Conservation (phyloP, 2,888 invertebrate genomes). For the Mylabris sibirica region DNA sequence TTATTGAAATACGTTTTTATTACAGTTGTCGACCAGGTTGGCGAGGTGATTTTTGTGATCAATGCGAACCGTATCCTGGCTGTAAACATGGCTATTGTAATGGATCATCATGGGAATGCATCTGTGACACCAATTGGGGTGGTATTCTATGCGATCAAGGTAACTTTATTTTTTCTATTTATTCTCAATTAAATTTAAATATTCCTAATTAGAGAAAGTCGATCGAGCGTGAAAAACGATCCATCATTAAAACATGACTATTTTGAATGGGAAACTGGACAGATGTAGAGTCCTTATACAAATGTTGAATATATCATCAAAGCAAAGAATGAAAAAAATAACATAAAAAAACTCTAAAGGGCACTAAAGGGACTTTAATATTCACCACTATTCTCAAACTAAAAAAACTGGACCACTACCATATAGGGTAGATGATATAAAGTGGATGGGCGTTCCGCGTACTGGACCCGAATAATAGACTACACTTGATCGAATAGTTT, state of each 20-base stretch:
- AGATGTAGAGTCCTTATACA: constrained; percentile 48
- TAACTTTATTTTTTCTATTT: constrained; percentile 52
- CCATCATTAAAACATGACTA: constrained; percentile 1
- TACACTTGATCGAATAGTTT: neutral
- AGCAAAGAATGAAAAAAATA: constrained; percentile 45
- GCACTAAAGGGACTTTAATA: constrained; percentile 10
- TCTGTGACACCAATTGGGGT: constrained; percentile 98
- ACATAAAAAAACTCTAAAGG: constrained; percentile 16
- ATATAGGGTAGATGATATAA: neutral
- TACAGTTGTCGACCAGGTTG: constrained; percentile 90
- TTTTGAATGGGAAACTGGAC: constrained; percentile 34
- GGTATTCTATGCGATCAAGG: constrained; percentile 97
- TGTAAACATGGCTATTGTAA: constrained; percentile 97
- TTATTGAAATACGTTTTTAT: constrained; percentile 36
- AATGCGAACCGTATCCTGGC: constrained; percentile 94
- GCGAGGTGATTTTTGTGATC: constrained; percentile 90
- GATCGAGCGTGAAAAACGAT: neutral
- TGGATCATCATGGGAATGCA: constrained; percentile 94
- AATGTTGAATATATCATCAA: constrained; percentile 47
- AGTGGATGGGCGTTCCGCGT: constrained; percentile 4
- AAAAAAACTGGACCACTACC: neutral
- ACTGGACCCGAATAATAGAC: neutral
- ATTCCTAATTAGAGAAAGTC: neutral
- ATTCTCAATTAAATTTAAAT: neutral
- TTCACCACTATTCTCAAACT: neutral